Base-by-base conservation (phyloP, 2,888 invertebrate genomes). In the Thyatira batis region DNA sequence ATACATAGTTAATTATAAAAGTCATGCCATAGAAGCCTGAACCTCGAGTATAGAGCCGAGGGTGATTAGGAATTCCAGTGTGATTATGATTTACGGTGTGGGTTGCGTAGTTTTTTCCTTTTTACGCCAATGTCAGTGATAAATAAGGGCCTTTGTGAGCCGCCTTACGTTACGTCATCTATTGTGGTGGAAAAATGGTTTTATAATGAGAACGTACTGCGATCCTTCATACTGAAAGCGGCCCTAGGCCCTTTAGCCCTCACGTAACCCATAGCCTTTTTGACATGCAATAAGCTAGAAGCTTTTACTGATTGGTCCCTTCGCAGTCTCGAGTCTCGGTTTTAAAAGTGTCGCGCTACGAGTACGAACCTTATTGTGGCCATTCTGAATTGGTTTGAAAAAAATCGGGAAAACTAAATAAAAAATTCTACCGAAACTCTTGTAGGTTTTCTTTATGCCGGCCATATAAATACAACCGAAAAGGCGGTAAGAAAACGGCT, bases 81-180 rank as follows among this genome's bases (percentile, higher is more conserved):
- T 64, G 65, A 70, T 68, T 65, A 66, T 68, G 63, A 68, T 68
- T 70, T 63, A 70, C 60, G 60, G 59, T 57, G 28, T 58, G 57
- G 45, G 54, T 61, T 64, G 53, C 57, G 53, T 58, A 60, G 63
- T 61, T 63, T 44, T n/a, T 52, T 52, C 52, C 50, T 45, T 55
- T 49, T 50, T 20, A 48, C 23, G 51, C 57, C 62, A 58, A 60
- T 56, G 53, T 57, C 28, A 50, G 44, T 54, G 53, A 57, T 63
- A 54, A 54, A 56, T 58, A 59, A 54, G 56, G 54, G 45, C 50
- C 54, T 51, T 60, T 59, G 58, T 55, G 58, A 52, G 58, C 59
- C 60, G 52, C 52, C 53, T 50, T 44, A 8, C 53, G 57, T 52
- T 50, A 51, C 39, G 57, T 30, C 51, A 49, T 44, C 51, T 45